Evolutionary conservation across 2,888 invertebrate genomes (phyloP).

Genomic region (Drosophila stalkeri): DNA sequence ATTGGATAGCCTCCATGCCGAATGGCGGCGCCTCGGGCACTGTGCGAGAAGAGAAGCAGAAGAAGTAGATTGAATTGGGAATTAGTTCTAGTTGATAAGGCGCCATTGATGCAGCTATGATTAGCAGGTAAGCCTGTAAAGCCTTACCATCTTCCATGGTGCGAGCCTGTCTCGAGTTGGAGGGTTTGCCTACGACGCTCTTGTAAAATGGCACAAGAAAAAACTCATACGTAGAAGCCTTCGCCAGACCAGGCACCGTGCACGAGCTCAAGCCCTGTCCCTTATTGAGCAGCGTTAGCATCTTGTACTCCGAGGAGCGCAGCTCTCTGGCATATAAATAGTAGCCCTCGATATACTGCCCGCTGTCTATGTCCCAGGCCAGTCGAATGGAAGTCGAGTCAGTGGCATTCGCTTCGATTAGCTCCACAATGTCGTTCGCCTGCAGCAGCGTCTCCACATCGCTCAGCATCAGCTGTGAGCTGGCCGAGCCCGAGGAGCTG

Average conservation of each 20-base stretch:
- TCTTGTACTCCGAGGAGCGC: constrained; percentile 87
- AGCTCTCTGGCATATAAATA: constrained; percentile 91
- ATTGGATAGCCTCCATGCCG: constrained; percentile 92
- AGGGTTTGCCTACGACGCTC: constrained; percentile 94
- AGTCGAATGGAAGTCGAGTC: constrained; percentile 93
- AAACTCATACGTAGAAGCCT: constrained; percentile 95
- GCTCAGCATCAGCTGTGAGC: constrained; percentile 84
- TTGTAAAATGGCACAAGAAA: constrained; percentile 96
- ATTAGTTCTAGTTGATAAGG: constrained; percentile 24
- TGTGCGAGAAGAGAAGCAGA: constrained; percentile 75
- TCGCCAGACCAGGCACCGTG: constrained; percentile 91
- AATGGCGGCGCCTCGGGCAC: constrained; percentile 94
- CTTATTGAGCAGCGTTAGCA: constrained; percentile 92
- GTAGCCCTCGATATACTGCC: constrained; percentile 92
- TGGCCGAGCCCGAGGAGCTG: constrained; percentile 58
- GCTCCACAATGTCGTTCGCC: constrained; percentile 90
- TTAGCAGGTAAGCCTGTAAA: constrained; percentile 32
- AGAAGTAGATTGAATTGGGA: constrained; percentile 19
- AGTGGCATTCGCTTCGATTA: constrained; percentile 93
- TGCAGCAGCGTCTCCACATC: constrained; percentile 90
- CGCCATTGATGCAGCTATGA: constrained; percentile 20
- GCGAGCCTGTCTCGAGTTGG: constrained; percentile 91
- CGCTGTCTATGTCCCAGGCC: constrained; percentile 92
- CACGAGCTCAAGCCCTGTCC: constrained; percentile 90
- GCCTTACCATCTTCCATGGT: constrained; percentile 94